Base-by-base conservation (phyloP, 1,140 invertebrate species). In the Ptiloglossa arizonensis region DNA sequence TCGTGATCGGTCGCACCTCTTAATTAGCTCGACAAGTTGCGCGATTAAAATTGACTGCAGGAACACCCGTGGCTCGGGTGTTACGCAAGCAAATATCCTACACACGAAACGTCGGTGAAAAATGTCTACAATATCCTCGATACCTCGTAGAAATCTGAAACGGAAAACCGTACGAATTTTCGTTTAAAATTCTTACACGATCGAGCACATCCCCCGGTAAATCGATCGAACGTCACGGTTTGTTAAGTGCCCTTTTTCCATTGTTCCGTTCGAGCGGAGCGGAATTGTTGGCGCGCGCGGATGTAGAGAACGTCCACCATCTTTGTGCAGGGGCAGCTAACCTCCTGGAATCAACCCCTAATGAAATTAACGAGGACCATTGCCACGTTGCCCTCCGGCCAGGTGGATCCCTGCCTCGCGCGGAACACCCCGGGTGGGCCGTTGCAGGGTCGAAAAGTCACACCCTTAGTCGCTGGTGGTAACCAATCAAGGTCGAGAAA, bases 311-410 rank as follows among this genome's bases (percentile, higher is more conserved):
- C 57, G 60, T 29, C 71, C 79, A 80, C 83, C 87, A 86, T 87
- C 72, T 84, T 86, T 79, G 56, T 80, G 62, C 11, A 54, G 54
- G 74, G 83, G 73, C 71, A 69, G 72, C 66, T 57, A 80, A 60
- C 64, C 72, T 85, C 24, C 76, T 67, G 82, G 86, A 89, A 88
- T 89, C 82, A 63, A 64, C 52, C 50, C 80, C 57, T 89, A 88
- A 89, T 89, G 80, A 85, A 87, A 89, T 89, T 88, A 89, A 87
- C 86, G 80, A 88, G 83, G 85, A 69, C 86, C 87, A 87, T 82
- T 85, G 81, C 63, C 63, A 54, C 46, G 68, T 81, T 74, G 85
- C 85, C 85, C 76, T 32, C 27, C 72, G 83, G 72, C 83, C 83
- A 84, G 82, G 77, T 84, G 82, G 77, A 83, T 71, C 56, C 71